Evolutionary conservation across 1,140 invertebrate genomes (phyloP).

Genomic region (Hyles vespertilio): DNA sequence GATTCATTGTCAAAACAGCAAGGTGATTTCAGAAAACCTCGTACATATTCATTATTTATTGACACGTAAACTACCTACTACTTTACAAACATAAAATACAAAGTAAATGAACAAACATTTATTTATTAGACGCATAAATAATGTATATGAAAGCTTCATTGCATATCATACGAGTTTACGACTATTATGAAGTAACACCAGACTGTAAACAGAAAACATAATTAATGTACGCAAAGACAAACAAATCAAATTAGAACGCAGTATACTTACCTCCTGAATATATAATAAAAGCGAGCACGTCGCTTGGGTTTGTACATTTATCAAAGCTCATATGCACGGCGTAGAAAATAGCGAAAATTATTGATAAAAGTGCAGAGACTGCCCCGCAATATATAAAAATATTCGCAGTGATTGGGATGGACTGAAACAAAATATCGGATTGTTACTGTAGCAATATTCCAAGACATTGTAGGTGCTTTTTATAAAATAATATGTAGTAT

Average conservation of each 20-base stretch:
- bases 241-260: not conserved
- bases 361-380: constrained; percentile 8
- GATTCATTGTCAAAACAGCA: no score
- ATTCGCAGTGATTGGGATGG: constrained; percentile 21
- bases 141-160: constrained; percentile 1
- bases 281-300: constrained; percentile 21
- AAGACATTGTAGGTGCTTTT: no score
- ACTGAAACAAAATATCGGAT: constrained; percentile 20
- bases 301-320: constrained; percentile 20
- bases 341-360: not conserved
- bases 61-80: constrained; percentile 1
- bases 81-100: constrained; percentile 3
- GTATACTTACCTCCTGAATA: constrained; percentile 26
- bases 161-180: constrained; percentile 30
- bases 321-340: constrained; percentile 19
- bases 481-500: no score
- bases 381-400: constrained; percentile 21
- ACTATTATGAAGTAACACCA: constrained; percentile 34
- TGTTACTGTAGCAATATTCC: no score
- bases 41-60: no score
- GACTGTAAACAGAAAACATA: constrained; percentile 28
- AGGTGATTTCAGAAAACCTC: no score
- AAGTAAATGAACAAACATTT: constrained; percentile 8
- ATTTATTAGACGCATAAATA: not conserved
- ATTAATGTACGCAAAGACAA: constrained; percentile 7